Evolutionary conservation across 2,113 vertebrate species (phyloP).

Genomic region (Balaeniceps rex): DNA sequence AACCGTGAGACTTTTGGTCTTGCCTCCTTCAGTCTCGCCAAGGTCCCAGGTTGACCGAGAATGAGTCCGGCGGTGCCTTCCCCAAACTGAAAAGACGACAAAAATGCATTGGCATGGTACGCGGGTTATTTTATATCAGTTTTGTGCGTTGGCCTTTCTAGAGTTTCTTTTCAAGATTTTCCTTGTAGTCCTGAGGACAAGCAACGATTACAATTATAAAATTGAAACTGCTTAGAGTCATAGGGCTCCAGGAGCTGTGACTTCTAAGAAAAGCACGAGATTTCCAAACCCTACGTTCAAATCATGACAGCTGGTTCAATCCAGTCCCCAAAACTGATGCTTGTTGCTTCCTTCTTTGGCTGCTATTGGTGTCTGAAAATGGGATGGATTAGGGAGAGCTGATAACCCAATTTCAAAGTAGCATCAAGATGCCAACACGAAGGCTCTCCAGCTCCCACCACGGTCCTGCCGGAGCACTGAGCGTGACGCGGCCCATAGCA

Average conservation of each 20-base stretch:
- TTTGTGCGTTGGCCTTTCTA: not conserved
- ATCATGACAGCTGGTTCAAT: not conserved
- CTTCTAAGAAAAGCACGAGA: not conserved
- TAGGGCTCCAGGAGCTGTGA: not conserved
- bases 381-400: not conserved
- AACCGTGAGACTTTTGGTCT: not conserved
- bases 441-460: not conserved
- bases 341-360: not conserved
- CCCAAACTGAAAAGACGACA: not conserved
- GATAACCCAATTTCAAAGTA: not conserved
- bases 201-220: not conserved
- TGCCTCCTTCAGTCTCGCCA: not conserved
- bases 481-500: not conserved
- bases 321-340: not conserved
- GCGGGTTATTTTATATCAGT: not conserved
- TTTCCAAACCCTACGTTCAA: not conserved
- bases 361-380: not conserved
- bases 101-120: rapidly evolving
- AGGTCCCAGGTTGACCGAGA: not conserved
- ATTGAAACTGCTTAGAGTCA: not conserved
- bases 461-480: not conserved
- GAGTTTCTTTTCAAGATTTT: not conserved
- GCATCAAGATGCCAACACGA: not conserved
- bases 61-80: not conserved
- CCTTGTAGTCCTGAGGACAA: not conserved